Evolutionary conservation across 2,888 invertebrate species (phyloP), one percentile per base, ranked within the genome.

Genomic region (Belgica antarctica): DNA sequence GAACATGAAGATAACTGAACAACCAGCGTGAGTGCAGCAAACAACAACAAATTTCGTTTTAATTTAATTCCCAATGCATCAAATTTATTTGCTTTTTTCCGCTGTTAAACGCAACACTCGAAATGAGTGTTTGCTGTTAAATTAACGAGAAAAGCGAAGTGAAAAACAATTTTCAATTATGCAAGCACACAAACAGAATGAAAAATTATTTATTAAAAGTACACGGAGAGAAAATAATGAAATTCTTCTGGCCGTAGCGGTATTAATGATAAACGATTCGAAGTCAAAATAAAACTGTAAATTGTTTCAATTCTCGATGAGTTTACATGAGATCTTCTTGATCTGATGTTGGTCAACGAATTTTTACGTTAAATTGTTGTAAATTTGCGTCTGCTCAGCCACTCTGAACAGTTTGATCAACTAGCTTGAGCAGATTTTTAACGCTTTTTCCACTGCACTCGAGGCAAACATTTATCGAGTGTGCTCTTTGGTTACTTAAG

Each of bases 1-100:
- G 47, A 66, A 25, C 65, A 41, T 25, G 46, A 46, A 63, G 63
- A 63, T 63, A 63, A 63, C 63, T n/a, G 65, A 66, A 63, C 41
- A 63, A 19, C 63, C 63, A 63, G 63, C 63, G 34, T 63, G 63
- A 63, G 63, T 41, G 46, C 63, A 63, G 24, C 36, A 46, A 36
- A 63, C 24, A 36, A 63, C n/a, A n/a, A 15, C 15, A 41, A 41
- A 41, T 10, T 41, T n/a, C n/a, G n/a, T n/a, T 41, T 41, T 41
- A 41, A 41, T 41, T 41, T n/a, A 15, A 4, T 41, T n/a, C 15
- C 41, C 41, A 41, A 41, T 15, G 41, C 41, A 41, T 41, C 41
- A 41, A 41, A n/a, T n/a, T n/a, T n/a, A n/a, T n/a, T n/a, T n/a
- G n/a, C 41, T 41, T 41, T 41, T 41, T 41, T 41, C 10, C 10